Evolutionary conservation across 2,888 invertebrate species (phyloP), one percentile per base, ranked within the genome.

Genomic region (Cosmorhoe ocellata): DNA sequence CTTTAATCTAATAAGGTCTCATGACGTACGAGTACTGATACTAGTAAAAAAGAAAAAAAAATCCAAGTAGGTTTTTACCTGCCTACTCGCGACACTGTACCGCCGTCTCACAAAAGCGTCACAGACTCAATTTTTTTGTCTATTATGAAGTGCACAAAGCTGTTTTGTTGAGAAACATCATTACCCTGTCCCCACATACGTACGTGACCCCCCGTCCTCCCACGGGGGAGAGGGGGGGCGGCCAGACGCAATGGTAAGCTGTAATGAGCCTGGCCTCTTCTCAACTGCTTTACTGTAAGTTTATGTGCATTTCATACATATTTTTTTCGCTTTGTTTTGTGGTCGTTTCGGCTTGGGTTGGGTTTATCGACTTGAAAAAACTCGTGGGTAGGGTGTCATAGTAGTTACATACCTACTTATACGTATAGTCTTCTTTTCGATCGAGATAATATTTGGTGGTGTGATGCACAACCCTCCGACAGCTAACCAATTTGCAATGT

Each of bases 241-340:
- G 54, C 42, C 64, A 63, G 61, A 63, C 62, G 56, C 51, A 55
- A 53, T 58, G 51, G 56, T 48, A 50, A 45, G 51, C 56, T 50
- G 58, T 59, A 58, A 56, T 59, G 61, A 61, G 59, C 63, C 56
- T 55, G 56, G 59, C 56, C 58, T 56, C 55, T 58, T 53, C 59
- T 46, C 56, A 54, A 59, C 61, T 55, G 49, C 63, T 56, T 59
- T 51, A 58, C 56, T 57, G 58, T 62, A 55, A 59, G 51, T 63
- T 60, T 63, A 63, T 63, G 61, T 63, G 61, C 61, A 63, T 61
- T 61, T 63, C 63, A 59, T 61, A 59, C 53, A 57, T 61, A 58
- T 58, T 46, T 60, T 56, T 59, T 57, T 55, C 51, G 47, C 50
- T 50, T 58, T 55, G 59, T 55, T 56, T 42, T 51, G 51, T 51